Conservation (phyloP, 2,888 invertebrate genomes). For the Drosophila merina region DNA sequence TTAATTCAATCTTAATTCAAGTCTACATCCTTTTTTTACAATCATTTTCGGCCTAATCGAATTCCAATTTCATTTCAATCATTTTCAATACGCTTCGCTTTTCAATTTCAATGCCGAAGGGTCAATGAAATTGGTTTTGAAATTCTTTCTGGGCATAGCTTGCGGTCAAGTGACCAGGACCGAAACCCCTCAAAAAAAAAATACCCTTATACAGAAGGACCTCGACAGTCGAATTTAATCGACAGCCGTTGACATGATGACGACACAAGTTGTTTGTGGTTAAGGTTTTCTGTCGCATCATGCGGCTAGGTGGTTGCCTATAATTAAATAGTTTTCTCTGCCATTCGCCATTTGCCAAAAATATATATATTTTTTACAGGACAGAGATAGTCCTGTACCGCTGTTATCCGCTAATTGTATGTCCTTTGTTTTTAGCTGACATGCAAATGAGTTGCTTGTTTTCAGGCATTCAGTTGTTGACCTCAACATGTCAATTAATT, state of each 20-base stretch:
- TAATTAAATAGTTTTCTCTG: conserved; percentile 37
- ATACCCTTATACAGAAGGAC: not conserved
- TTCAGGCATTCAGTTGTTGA: conserved; percentile 57
- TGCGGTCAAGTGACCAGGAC: conserved; percentile 65
- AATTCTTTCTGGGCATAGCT: conserved; percentile 52
- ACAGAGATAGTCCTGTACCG: not conserved
- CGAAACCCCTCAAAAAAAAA: not conserved
- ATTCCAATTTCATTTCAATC: conserved; percentile 70
- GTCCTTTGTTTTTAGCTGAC: conserved; percentile 31
- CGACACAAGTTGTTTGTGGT: conserved; percentile 45
- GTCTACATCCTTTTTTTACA: conserved; percentile 8
- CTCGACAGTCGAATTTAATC: not conserved
- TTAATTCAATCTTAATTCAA: not conserved
- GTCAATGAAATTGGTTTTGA: conserved; percentile 45
- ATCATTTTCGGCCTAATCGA: conserved; percentile 36
- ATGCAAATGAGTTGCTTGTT: conserved; percentile 49
- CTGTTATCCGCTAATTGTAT: conserved; percentile 37
- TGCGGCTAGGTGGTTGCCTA: conserved; percentile 23
- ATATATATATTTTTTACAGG: conserved; percentile 12
- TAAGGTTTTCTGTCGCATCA: conserved; percentile 34
- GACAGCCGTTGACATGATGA: conserved; percentile 41
- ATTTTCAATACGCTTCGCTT: conserved; percentile 66
- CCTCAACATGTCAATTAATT: conserved; percentile 47
- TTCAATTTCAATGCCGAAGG: conserved; percentile 61
- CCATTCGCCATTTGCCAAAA: conserved; percentile 15